These are phyloP conservation scores for Bombus terrestris DNA, from an alignment of 1,140 invertebrate genomes.

Conservation along the genomic window DNA sequence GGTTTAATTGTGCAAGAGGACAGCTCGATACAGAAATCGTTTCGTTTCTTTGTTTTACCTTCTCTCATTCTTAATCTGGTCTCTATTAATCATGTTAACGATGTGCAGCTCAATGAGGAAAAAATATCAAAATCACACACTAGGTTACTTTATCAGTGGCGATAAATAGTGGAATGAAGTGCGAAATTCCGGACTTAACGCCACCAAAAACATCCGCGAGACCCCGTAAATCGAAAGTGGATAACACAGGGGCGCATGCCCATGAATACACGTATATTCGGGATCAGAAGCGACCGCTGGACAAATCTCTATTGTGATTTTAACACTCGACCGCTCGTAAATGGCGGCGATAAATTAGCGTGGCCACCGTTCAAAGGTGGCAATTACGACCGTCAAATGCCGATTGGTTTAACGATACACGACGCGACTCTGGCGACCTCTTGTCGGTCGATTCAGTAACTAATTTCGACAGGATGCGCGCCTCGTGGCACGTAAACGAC, in stretches of 20 bases:
- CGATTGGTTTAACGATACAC: slow-evolving; percentile 51
- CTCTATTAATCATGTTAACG: background rate
- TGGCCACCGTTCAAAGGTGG: slow-evolving; percentile 23
- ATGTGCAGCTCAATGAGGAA: too few relatives aligned
- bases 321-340: slow-evolving; percentile 28
- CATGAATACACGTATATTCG: background rate
- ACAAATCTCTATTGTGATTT: slow-evolving; percentile 47
- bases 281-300: background rate
- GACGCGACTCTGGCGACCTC: background rate
- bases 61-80: background rate
- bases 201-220: background rate
- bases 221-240: slow-evolving; percentile 9
- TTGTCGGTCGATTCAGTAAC: slow-evolving; percentile 22
- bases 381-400: slow-evolving; percentile 25
- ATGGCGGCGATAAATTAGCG: slow-evolving; percentile 36
- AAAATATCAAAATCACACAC: background rate
- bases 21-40: background rate
- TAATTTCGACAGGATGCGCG: slow-evolving; percentile 30
- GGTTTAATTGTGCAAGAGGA: too few relatives aligned
- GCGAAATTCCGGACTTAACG: background rate
- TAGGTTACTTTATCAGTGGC: background rate
- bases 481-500: background rate
- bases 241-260: background rate
- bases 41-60: background rate
- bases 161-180: background rate